Percentiles rank a stretch among this genome's conserved stretches.
Conservation (phyloP, 2,113 vertebrate species). For the Chrysochloris asiatica region DNA sequence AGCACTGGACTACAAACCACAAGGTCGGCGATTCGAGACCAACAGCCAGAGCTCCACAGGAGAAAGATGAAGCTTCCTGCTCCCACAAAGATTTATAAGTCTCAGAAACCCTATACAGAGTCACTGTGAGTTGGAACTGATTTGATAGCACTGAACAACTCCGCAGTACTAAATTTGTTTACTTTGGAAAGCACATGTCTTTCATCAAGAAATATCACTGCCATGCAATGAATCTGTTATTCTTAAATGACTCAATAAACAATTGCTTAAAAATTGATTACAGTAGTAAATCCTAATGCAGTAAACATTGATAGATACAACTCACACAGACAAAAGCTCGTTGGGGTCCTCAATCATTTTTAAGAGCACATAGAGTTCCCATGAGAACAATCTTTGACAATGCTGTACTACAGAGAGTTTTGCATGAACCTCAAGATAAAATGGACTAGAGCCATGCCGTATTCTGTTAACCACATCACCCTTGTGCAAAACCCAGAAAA, state of each 20-base stretch:
- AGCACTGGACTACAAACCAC: no score
- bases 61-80: no score
- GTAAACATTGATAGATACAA: not conserved
- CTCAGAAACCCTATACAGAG: no score
- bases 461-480: not conserved
- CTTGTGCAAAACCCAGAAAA: not conserved
- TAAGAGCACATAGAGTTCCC: not conserved
- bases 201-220: not conserved
- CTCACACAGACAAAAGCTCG: slow-evolving; percentile 21
- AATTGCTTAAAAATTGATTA: not conserved
- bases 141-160: no score
- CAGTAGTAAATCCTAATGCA: slow-evolving; percentile 48
- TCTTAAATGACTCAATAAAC: not conserved
- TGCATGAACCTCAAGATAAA: not conserved
- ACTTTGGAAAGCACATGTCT: not conserved
- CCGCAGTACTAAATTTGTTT: no score
- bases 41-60: no score
- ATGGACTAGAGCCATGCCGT: not conserved
- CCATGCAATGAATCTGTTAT: not conserved
- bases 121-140: no score
- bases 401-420: not conserved
- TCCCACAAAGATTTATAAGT: no score
- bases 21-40: no score
- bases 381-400: not conserved
- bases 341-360: not conserved